Base-by-base conservation (phyloP, 2,113 vertebrate species). In the Myiagra hebetior region DNA sequence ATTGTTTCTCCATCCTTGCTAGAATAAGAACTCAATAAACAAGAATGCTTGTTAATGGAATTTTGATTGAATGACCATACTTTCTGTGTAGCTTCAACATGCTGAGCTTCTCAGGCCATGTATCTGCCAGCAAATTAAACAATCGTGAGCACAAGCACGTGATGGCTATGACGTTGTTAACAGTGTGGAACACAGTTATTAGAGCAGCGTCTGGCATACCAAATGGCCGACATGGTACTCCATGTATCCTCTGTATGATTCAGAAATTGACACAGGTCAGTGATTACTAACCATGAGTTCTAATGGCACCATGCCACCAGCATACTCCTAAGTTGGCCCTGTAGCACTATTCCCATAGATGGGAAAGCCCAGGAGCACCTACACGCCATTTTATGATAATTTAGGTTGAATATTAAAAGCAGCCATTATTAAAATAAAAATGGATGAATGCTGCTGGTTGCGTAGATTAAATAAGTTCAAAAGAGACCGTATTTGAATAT, bases 181-280 rank as follows among this genome's bases (percentile, higher is more conserved):
- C 17, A 37, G 13, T 7, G 26, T 37, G 33, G 62, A 69, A 49
- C 15, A 22, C 1, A 22, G n/a, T 47, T 56, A 30, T 31, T 21
- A 27, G 7, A 74, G 42, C 11, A 46, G 30, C 4, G 31, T 72
- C 52, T 24, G 31, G 35, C 49, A 59, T 2, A 12, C 23, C 50
- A 41, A 41, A 35, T 11, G 39, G 41, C 22, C 1, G 0, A 20
- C 5, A 5, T 0, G 0, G 42, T 83, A 13, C 13, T 62, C 26
- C 37, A 15, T 0, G 24, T 62, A 41, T 72, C 35, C 44, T 17
- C 30, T 22, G 15, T 37, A 20, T 13, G 16, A 60, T 15, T 53
- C 39, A 26, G 50, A 62, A 75, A 24, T 62, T 21, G 53, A 21
- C 0, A 2, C 8, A 16, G 15, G 17, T 42, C 46, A 67, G 27